Evolutionary conservation across 64 coral and sea anemone species (phyloP).

Genomic region (Dendronephthya gigantea): DNA sequence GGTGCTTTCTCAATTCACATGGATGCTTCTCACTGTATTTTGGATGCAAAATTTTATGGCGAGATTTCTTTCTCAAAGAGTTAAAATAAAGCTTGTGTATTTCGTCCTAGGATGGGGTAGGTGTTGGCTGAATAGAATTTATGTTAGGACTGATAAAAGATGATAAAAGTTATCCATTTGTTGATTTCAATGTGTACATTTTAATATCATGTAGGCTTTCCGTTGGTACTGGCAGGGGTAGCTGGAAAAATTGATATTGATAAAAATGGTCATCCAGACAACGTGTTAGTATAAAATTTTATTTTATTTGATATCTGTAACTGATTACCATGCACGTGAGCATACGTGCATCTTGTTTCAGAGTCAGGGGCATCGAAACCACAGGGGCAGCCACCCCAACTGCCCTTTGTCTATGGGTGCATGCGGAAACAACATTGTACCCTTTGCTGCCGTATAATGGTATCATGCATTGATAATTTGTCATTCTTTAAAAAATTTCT

Average conservation of each 20-base stretch:
- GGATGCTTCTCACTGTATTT: slow-evolving; percentile 1
- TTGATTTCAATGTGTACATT: background rate
- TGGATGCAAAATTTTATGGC: background rate
- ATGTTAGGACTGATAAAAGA: background rate
- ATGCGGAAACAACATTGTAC: too few species aligned
- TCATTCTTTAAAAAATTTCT: too few species aligned
- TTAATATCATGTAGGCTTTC: background rate
- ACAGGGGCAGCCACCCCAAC: too few species aligned
- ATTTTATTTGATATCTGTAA: too few species aligned
- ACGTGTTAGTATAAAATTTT: background rate
- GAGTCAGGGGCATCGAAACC: too few species aligned
- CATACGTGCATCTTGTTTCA: too few species aligned
- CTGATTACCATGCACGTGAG: too few species aligned
- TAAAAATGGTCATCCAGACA: background rate
- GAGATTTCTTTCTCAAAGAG: background rate
- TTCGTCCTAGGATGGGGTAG: background rate
- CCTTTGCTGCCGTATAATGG: too few species aligned
- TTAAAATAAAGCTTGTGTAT: slow-evolving; percentile 3
- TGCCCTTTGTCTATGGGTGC: too few species aligned
- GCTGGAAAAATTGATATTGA: slow-evolving; percentile 7
- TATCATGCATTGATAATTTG: too few species aligned
- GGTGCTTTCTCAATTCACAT: slow-evolving; percentile 5
- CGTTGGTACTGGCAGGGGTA: background rate
- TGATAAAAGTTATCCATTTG: too few species aligned
- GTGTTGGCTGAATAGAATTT: background rate